These are phyloP conservation scores for Callorhinus ursinus DNA, from an alignment of 2,113 vertebrate genomes.

Conservation along the genomic window DNA sequence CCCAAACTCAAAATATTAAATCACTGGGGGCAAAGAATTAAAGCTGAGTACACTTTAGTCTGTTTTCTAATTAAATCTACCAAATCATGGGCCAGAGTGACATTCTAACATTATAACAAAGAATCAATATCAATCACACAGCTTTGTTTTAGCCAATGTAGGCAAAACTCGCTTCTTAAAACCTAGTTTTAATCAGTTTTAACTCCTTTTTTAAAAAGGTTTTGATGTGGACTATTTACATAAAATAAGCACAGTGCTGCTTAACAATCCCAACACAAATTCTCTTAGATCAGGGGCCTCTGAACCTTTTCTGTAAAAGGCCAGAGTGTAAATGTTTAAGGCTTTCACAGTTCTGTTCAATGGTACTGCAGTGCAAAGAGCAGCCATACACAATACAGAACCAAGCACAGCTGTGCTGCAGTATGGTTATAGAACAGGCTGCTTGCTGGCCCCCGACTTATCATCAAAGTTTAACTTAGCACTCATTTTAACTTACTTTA, in stretches of 20 bases:
- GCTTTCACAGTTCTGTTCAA: not conserved
- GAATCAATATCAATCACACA: not conserved
- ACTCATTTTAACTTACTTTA: not conserved
- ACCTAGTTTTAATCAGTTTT: not conserved
- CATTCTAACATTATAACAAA: not conserved
- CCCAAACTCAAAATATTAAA: slow-evolving; percentile 4
- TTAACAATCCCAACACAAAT: not conserved
- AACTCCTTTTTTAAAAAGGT: not conserved
- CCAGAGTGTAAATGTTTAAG: not conserved
- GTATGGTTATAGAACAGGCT: not conserved
- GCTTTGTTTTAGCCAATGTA: not conserved
- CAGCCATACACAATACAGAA: not conserved
- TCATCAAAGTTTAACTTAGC: not conserved
- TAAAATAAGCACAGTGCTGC: not conserved
- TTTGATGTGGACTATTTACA: not conserved
- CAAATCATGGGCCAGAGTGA: not conserved
- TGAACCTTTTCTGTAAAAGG: not conserved
- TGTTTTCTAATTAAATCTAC: not conserved
- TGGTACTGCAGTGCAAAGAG: not conserved
- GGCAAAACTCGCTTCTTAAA: not conserved
- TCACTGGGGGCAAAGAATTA: not conserved
- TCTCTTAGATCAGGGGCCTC: not conserved
- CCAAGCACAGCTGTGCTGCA: not conserved
- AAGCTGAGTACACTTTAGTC: not conserved
- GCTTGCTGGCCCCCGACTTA: not conserved